Base-by-base conservation (phyloP, 2,797 vertebrate genomes). In the Pogonophryne albipinna region DNA sequence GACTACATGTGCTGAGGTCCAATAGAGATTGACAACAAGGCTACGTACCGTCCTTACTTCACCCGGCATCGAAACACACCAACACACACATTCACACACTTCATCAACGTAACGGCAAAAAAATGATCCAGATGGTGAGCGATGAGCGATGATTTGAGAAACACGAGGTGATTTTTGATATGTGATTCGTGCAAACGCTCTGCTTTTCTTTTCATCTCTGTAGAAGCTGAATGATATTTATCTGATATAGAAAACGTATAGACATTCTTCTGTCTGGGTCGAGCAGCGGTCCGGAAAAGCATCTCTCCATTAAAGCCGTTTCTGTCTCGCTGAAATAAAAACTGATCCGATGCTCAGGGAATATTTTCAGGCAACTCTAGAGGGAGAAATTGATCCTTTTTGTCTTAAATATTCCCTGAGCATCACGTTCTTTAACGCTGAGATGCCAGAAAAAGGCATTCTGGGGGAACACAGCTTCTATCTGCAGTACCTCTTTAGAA, bases 201-300 rank as follows among this genome's bases (percentile, higher is more conserved):
- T 75, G 79, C 81, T 85, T 75, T 74, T 56, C 42, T 49, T 63
- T 57, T 76, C 64, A 38, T 17, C 57, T 80, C 23, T 49, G 42
- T 23, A 66, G 31, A 62, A 69, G 77, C 66, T 69, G 60, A 64
- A 62, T 56, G 16, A 61, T 57, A 42, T 83, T 66, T 16, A 57
- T 41, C 23, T 11, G 56, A 53, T 51, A 56, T 20, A 62, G 45
- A 31, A 38, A 58, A 79, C 57, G 66, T 55, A 6, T 57, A 85
- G 49, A 92, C 91, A 89, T 94, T 92, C 90, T 79, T 84, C 82
- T 20, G 89, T 93, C 89, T 71, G 82, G 71, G 59, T 86, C 46
- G 16, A 78, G 82, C 82, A 50, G 2, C 3, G 41, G 46, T 68
- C 56, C 41, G 50, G 42, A 75, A 71, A 90, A 88, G 74, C 75